Base-by-base conservation (phyloP, 2,888 invertebrate genomes). In the Torymus aiolomorphi region DNA sequence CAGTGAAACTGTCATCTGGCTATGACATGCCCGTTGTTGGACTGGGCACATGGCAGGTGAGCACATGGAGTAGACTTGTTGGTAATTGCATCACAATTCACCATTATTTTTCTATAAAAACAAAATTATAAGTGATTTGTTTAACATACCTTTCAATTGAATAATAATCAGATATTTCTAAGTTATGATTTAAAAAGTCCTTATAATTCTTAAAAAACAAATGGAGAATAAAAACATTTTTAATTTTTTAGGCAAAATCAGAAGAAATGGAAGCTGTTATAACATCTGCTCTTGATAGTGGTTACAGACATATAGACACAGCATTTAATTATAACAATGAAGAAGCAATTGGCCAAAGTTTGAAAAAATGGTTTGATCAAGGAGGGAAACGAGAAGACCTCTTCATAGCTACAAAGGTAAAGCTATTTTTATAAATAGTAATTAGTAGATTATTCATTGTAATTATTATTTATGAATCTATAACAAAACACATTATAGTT, bases 301-400 rank as follows among this genome's bases (percentile, higher is more conserved):
- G 96, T 49, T 96, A 96, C 86, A 92, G 94, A 83, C 95, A 95
- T 84, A 94, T 95, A 83, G 96, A 96, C 88, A 96, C 96, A 13
- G 96, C 96, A 49, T 94, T 94, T 87, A 94, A 94, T 90, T 96
- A 96, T 86, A 93, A 94, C 82, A 96, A 95, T 85, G 96, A 96
- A 89, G 94, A 94, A 83, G 92, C 94, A 1, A 94, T 96, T 83
- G 96, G 96, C 4, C 92, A 91, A 76, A 94, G 93, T 51, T 89
- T 96, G 69, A 92, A 93, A 84, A 92, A 92, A 86, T 95, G 95
- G 94, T 91, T 95, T 52, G 88, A 91, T 31, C 91, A 92, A 65
- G 94, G 94, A 57, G 93, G 94, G 13, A 92, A 91, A 80, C 91
- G 96, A 78, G 93, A 94, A 85, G 95, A 96, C 69, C 90, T 96